Conservation (phyloP, 2,797 vertebrate genomes). For the Morus bassanus region DNA sequence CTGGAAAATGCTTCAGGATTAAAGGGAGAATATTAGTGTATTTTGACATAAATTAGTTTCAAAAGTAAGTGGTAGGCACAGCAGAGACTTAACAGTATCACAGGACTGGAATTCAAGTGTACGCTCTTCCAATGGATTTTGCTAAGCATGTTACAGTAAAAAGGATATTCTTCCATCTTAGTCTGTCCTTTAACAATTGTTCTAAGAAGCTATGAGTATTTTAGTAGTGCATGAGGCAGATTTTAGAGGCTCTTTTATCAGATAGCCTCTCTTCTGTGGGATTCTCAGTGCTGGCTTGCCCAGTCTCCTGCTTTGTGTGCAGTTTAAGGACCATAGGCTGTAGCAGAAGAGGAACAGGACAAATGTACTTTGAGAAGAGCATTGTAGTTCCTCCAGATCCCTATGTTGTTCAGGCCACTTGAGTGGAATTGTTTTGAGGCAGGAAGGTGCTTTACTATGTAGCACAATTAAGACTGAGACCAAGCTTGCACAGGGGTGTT, state of each 20-base stretch:
- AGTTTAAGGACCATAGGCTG: neutral
- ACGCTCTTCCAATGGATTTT: neutral
- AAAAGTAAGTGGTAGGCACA: neutral
- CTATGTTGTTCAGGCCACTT: neutral
- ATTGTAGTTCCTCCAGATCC: neutral
- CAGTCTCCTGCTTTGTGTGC: neutral
- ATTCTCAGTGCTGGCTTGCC: neutral
- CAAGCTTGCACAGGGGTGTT: neutral
- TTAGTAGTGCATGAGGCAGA: neutral
- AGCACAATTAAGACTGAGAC: neutral
- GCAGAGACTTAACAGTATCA: neutral
- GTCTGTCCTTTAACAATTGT: neutral
- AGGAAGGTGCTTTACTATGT: neutral
- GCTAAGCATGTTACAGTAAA: neutral
- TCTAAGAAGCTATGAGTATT: neutral
- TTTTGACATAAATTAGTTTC: neutral
- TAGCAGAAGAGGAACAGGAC: neutral
- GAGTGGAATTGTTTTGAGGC: neutral
- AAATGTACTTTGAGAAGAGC: neutral
- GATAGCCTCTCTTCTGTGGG: neutral
- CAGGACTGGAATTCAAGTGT: neutral
- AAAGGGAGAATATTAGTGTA: neutral
- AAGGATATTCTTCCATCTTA: neutral
- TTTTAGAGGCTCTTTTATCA: neutral
- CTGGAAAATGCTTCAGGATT: neutral